phyloP scores from a whole-genome alignment of 2,113 vertebrate genomes.

The Mustela nigripes region DNA sequence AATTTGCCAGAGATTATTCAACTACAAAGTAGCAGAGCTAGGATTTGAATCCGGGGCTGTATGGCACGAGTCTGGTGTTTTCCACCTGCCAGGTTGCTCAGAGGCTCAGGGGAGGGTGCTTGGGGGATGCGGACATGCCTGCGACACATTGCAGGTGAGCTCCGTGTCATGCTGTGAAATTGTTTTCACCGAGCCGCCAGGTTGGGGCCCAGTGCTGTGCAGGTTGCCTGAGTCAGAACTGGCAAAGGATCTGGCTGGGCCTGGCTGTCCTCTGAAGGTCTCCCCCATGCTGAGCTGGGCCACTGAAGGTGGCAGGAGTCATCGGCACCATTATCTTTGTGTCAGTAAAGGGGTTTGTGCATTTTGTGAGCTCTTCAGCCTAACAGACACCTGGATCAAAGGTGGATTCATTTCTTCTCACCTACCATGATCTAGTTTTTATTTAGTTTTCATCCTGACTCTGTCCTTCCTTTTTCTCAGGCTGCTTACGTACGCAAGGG shows the following conservation, averaged over 20 bases:
- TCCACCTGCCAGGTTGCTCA: not conserved
- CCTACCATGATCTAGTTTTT: not conserved
- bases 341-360: not conserved
- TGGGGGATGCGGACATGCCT: rapidly evolving
- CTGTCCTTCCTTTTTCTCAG: not conserved
- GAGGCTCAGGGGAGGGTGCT: not conserved
- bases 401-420: not conserved
- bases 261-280: too few species aligned
- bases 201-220: rapidly evolving
- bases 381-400: not conserved
- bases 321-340: not conserved
- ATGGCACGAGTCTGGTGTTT: not conserved
- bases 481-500: not conserved
- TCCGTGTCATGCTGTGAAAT: rapidly evolving
- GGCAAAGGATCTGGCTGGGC: not conserved
- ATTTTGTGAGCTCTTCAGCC: not conserved
- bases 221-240: not conserved
- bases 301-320: not conserved
- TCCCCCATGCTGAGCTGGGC: rapidly evolving
- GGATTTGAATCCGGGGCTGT: not conserved
- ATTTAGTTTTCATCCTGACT: not conserved
- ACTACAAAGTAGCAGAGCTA: not conserved
- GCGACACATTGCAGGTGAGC: not conserved
- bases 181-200: too few species aligned
- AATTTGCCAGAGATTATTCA: not conserved